Base-by-base conservation (phyloP, 2,113 vertebrate species). In the Callipepla californica region DNA sequence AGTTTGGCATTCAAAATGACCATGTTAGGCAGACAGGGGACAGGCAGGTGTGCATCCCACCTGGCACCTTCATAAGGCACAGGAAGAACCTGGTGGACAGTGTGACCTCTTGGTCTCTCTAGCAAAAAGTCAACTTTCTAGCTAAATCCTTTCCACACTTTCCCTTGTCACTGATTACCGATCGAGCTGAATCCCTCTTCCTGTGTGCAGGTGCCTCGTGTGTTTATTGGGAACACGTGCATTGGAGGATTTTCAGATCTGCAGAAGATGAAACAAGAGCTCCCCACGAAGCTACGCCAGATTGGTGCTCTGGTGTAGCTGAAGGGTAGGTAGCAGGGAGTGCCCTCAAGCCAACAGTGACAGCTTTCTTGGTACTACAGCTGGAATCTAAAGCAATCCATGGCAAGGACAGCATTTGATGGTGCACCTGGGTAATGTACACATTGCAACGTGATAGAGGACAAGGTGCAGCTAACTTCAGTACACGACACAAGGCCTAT, bases 201-300 rank as follows among this genome's bases (percentile, higher is more conserved):
- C 25, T 42, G 28, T 26, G 30, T 72, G 17, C 58, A 99, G 98
- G 98, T 99, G 19, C 98, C 98, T 10, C 98, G 98, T 6, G 97
- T 99, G 77, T 99, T 98, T 88, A 97, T 99, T 5, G 99, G 98
- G 6, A 95, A 97, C 80, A 89, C 97, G 11, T 98, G 98, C 58
- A 94, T 99, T 11, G 99, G 98, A 20, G 99, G 99, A 10, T 98
- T 97, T 91, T 97, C 78, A 32, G 98, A 99, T 4, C 97, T 99
- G 19, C 53, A 44, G 94, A 90, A 98, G 1, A 28, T 74, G 34
- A 97, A 70, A 9, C 98, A 98, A 10, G 86, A 98, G 84, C 97
- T 99, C 81, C 34, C 97, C 65, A 57, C 20, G 2, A 95, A 95
- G 89, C 95, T 99, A 88, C 82, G 95, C 75, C 88, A 97, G 34